Conservation (phyloP, 2,113 vertebrate genomes). For the Semnopithecus entellus region DNA sequence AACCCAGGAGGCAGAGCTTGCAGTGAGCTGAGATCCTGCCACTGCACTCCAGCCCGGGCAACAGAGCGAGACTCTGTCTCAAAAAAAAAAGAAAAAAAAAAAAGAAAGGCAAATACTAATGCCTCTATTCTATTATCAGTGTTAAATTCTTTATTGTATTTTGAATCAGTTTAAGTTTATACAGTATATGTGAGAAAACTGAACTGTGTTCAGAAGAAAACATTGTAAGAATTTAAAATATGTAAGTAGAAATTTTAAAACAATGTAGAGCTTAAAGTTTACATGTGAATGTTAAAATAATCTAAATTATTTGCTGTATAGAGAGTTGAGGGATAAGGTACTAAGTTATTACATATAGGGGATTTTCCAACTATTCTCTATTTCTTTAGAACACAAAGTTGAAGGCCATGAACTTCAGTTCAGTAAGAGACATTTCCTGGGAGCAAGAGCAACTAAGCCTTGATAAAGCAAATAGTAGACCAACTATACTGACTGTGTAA, state of each 20-base stretch:
- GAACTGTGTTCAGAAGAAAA: constrained; percentile 15
- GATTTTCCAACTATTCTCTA: not conserved
- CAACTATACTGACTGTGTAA: not conserved
- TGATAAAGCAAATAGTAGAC: not conserved
- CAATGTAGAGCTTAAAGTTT: not conserved
- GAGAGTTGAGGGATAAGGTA: not conserved
- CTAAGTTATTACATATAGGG: not conserved
- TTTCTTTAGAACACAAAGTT: not conserved
- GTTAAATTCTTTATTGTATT: not conserved
- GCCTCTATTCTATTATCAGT: not conserved
- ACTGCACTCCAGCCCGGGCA: too few species aligned
- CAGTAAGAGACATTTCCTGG: not conserved
- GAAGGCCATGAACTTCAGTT: not conserved
- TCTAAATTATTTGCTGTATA: not conserved
- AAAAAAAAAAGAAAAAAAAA: too few species aligned
- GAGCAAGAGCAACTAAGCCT: not conserved
- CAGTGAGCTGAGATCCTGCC: too few species aligned
- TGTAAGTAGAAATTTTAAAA: not conserved
- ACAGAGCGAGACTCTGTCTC: too few species aligned
- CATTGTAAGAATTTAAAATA: constrained; percentile 15
- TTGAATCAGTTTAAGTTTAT: not conserved
- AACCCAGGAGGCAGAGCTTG: too few species aligned
- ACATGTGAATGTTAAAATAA: not conserved
- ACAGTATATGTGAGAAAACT: not conserved
- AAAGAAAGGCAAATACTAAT: not conserved